Base-by-base conservation (phyloP, 2,113 vertebrate genomes). In the Phalacrocorax pelagicus region DNA sequence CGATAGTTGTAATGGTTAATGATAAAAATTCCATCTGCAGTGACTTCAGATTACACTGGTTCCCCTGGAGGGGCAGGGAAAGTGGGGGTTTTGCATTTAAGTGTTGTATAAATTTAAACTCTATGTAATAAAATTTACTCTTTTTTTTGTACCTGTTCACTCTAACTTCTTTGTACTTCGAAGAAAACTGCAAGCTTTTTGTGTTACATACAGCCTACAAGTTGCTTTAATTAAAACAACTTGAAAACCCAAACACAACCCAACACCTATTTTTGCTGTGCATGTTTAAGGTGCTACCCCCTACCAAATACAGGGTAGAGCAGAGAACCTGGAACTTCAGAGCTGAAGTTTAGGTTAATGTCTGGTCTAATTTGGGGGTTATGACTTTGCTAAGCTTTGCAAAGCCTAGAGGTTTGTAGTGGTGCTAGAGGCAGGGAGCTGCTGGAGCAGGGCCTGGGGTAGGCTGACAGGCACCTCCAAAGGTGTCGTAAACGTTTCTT, bases 81-180 rank as follows among this genome's bases (percentile, higher is more conserved):
- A 79, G n/a, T 4, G 24, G 38, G 59, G 65, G 46, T 9, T 18
- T 62, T 91, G 49, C 83, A 61, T 86, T 61, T 71, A 78, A 86
- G 23, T 85, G 69, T 61, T 96, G 71, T 94, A 73, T 67, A 73
- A 81, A 94, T 74, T 49, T 32, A 89, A 96, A 86, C 7, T 44
- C 71, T 15, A 8, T 81, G 40, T 94, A 97, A 96, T 97, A 97
- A 97, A 97, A 49, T 17, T n/a, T 26, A 78, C n/a, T 38, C 10
- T 38, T 38, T 62, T 55, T 55, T 97, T 78, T 36, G 17, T 95
- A 93, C 65, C 62, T 81, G 34, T 46, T 88, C 13, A 18, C 9
- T 52, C 51, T 21, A 67, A 51, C 27, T 67, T 81, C 42, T 75
- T 85, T 52, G 40, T 57, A 15, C 55, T 94, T 71, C 32, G 49